Evolutionary conservation across 2,113 vertebrate genomes (phyloP).

Genomic region (Gymnocephalus cernua): DNA sequence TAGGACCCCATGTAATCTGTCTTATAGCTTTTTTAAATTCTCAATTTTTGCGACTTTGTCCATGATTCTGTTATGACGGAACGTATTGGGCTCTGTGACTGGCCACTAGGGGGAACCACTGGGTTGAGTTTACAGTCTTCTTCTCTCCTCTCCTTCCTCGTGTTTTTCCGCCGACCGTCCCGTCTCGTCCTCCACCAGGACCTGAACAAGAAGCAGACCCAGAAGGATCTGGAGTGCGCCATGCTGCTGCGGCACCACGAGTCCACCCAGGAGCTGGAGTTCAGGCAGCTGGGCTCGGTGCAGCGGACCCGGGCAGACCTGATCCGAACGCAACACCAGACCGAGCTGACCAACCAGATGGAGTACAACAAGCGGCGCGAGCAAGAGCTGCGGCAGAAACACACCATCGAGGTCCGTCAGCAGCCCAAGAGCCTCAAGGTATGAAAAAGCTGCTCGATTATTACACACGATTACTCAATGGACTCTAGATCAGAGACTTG

Average conservation of each 20-base stretch:
- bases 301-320: constrained; percentile 91
- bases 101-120: no score
- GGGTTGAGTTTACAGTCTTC: background rate
- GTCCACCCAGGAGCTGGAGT: constrained; percentile 92
- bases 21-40: no score
- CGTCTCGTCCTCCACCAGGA: constrained; percentile 78
- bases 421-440: constrained; percentile 97
- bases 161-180: background rate
- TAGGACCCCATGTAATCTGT: no score
- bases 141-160: background rate
- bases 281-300: constrained; percentile 88
- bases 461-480: no score
- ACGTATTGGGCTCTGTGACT: no score
- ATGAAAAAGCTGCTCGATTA: background rate
- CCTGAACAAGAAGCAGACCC: constrained; percentile 94
- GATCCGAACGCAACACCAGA: constrained; percentile 93
- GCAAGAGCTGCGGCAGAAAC: constrained; percentile 92
- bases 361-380: constrained; percentile 94
- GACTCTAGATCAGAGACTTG: no score
- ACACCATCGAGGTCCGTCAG: constrained; percentile 91
- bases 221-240: constrained; percentile 93
- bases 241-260: constrained; percentile 92
- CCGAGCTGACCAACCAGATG: constrained; percentile 93
- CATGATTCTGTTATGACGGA: no score
- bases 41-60: no score